Conservation (phyloP, 2,113 vertebrate genomes). For the Speoplatyrhinus poulsoni region DNA sequence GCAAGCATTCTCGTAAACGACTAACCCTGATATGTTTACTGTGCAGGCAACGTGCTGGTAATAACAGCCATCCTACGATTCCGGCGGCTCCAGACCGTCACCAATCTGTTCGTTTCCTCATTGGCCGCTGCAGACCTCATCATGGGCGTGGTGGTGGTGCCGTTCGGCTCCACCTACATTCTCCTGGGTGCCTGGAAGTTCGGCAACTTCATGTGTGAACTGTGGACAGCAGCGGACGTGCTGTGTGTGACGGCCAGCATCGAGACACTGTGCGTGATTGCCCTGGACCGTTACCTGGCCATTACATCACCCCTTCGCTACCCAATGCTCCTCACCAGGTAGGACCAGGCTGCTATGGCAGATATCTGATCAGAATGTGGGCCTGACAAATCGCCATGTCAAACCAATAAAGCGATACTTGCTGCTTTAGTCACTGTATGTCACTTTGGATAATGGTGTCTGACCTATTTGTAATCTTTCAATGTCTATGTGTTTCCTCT, state of each 20-base stretch:
- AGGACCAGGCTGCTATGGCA: not conserved
- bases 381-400: no score
- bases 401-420: no score
- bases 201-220: constrained; percentile 89
- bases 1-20: no score
- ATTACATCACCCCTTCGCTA: constrained; percentile 95
- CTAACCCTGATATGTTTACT: not conserved
- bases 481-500: no score
- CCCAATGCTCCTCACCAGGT: constrained; percentile 87
- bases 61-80: constrained; percentile 91
- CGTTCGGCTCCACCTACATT: constrained; percentile 88
- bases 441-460: no score
- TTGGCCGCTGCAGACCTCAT: constrained; percentile 93
- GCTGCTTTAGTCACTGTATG: no score
- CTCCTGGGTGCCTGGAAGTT: constrained; percentile 88
- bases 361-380: not conserved
- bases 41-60: constrained; percentile 87
- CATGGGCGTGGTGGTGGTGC: constrained; percentile 94
- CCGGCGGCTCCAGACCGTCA: constrained; percentile 92
- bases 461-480: no score
- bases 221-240: constrained; percentile 93
- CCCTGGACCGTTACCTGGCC: constrained; percentile 94
- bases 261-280: constrained; percentile 94
- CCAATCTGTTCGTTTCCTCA: constrained; percentile 96
- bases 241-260: constrained; percentile 97